Base-by-base conservation (phyloP, 2,888 invertebrate genomes). In the Neoaliturus tenellus region DNA sequence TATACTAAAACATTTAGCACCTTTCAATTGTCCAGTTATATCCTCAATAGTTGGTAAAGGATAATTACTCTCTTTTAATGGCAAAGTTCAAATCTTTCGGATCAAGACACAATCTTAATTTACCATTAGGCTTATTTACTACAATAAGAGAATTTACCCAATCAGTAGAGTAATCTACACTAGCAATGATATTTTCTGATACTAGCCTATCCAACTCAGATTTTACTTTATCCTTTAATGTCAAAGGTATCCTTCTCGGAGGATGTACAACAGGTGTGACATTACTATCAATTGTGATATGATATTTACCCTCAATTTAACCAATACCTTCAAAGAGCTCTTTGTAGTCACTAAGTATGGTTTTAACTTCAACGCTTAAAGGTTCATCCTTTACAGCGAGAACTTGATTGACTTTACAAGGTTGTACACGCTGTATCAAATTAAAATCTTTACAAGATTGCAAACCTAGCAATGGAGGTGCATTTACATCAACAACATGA, bases 31-130 rank as follows among this genome's bases (percentile, higher is more conserved):
- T 10, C 71, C 41, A 23, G 41, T 39, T 23, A 71, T 35, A 10
- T 71, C 71, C 20, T 71, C 71, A 71, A 71, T 23, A 20, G 71
- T 39, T 71, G 71, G 41, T 23, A 71, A 20, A 8, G 71, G 71
- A 41, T 71, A 71, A 23, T n/a, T 44, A 23, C 39, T 71, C 71
- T n/a, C 41, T 41, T 4, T 71, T 71, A 20, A 41, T 39, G 20
- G 71, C 41, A 20, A 39, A 20, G n/a, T 71, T 71, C 23, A 71
- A 17, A 17, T 44, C 44, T 17, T 14, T 44, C 12, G 39, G 71
- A 20, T 71, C 39, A 20, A 71, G 35, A 23, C 71, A 39, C 20
- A 71, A 23, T 39, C 71, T n/a, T 71, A 71, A 23, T 17, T 71
- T 71, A 71, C 41, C 39, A 39, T 71, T 71, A 35, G 35, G 71